Evolutionary conservation across 2,888 invertebrate genomes (phyloP).

Genomic region (Synergus itoensis): DNA sequence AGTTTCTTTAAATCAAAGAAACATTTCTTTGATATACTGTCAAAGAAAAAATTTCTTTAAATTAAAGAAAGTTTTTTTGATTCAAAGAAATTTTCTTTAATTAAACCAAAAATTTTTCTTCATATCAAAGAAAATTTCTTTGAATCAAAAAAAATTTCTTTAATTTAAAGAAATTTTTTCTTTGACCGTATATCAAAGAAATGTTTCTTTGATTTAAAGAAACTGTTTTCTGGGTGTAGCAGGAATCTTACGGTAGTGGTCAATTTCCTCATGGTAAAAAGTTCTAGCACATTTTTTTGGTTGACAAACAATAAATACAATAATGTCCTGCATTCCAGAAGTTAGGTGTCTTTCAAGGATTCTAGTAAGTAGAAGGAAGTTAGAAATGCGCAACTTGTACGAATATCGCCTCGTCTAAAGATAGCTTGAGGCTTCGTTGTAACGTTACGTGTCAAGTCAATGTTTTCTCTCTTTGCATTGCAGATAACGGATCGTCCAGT

Average conservation of each 20-base stretch:
- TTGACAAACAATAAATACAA: conserved; percentile 5
- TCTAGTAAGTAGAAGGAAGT: background rate
- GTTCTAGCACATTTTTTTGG: conserved; percentile 1
- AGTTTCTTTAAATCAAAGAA: too few species aligned
- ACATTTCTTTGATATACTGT: too few species aligned
- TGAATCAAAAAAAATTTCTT: too few species aligned
- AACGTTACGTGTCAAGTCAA: conserved; percentile 41
- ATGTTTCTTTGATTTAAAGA: too few species aligned
- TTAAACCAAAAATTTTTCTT: too few species aligned
- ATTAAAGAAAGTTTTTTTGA: too few species aligned
- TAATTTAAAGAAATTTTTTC: too few species aligned
- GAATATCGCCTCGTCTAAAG: conserved; percentile 24
- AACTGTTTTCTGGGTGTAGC: background rate
- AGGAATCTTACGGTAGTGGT: background rate
- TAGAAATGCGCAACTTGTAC: conserved; percentile 25
- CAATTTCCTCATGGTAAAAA: background rate
- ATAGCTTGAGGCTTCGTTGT: conserved; percentile 29
- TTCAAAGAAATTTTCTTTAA: too few species aligned
- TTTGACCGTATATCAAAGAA: too few species aligned
- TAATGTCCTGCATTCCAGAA: conserved; percentile 12
- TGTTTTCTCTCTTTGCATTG: conserved; percentile 54
- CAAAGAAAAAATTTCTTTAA: too few species aligned
- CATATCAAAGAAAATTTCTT: too few species aligned
- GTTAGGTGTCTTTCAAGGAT: conserved; percentile 14
- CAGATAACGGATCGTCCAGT: conserved; percentile 49